Conservation (phyloP, 1,140 invertebrate species). For the Meloidogyne hapla region DNA sequence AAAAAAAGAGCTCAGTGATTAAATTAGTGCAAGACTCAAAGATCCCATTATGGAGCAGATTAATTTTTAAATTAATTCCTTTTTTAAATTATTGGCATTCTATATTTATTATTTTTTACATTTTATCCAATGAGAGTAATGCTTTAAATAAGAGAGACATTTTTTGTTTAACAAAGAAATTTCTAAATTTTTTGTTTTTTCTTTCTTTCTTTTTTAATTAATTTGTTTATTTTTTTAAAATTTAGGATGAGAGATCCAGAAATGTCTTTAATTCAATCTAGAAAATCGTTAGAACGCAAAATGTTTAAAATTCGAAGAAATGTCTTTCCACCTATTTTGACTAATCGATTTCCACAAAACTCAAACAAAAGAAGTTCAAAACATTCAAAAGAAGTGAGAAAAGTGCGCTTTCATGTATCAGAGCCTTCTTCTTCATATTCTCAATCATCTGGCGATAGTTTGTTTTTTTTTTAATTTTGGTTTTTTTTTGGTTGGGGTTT, state of each 20-base stretch:
- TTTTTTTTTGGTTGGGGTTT: neutral
- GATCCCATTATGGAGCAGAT: too few relatives aligned
- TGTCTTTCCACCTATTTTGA: slow-evolving; percentile 9
- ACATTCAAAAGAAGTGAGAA: slow-evolving; percentile 10
- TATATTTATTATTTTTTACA: too few relatives aligned
- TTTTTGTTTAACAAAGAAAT: too few relatives aligned
- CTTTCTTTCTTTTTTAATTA: neutral
- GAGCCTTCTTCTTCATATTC: neutral
- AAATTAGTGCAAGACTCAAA: too few relatives aligned
- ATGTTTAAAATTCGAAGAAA: slow-evolving; percentile 4
- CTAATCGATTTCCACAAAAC: neutral
- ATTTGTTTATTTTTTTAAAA: neutral
- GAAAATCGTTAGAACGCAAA: neutral
- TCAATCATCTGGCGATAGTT: neutral
- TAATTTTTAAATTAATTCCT: too few relatives aligned
- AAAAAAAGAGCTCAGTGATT: too few relatives aligned
- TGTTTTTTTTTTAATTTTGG: neutral
- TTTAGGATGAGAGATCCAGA: neutral
- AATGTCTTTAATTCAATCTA: neutral
- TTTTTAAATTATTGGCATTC: too few relatives aligned
- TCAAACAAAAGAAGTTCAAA: neutral
- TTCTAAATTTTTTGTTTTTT: neutral
- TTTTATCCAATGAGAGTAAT: too few relatives aligned
- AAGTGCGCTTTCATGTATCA: slow-evolving; percentile 7
- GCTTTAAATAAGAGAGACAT: too few relatives aligned